A percentile compares a stretch with the other conserved stretches of the same genome.
Conservation (phyloP, 2,113 vertebrate species). For the Patagioenas fasciata region DNA sequence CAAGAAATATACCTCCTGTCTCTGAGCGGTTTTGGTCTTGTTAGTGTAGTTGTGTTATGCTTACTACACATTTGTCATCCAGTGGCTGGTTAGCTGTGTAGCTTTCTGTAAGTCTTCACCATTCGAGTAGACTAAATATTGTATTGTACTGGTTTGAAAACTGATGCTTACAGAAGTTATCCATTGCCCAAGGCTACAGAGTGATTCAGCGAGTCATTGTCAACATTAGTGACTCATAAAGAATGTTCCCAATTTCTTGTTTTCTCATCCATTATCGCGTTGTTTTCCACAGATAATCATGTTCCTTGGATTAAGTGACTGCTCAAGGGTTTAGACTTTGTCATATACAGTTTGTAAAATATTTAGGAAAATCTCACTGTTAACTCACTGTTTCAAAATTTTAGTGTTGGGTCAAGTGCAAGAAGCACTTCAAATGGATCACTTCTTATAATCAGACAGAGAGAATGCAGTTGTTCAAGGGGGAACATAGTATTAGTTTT, state of each 20-base stretch:
- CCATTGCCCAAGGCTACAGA: background rate
- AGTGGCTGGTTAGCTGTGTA: background rate
- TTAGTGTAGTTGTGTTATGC: background rate
- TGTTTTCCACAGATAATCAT: background rate
- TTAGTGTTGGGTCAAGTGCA: background rate
- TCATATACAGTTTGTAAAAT: background rate
- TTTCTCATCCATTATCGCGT: background rate
- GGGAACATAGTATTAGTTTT: background rate
- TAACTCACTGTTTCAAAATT: background rate
- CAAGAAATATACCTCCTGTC: background rate
- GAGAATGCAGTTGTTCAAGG: background rate
- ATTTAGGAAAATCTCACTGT: background rate
- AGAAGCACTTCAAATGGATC: background rate
- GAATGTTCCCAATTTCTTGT: background rate
- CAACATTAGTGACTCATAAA: background rate
- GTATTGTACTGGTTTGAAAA: background rate
- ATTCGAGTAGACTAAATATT: background rate
- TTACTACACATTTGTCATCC: background rate
- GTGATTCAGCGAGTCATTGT: background rate
- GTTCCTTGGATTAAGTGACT: background rate
- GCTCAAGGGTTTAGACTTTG: background rate
- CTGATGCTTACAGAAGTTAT: background rate
- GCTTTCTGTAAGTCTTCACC: background rate
- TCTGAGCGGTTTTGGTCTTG: background rate
- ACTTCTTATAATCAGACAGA: background rate